phyloP scores from a whole-genome alignment of 2,888 invertebrate genomes.

The Zelleria hepariella region DNA sequence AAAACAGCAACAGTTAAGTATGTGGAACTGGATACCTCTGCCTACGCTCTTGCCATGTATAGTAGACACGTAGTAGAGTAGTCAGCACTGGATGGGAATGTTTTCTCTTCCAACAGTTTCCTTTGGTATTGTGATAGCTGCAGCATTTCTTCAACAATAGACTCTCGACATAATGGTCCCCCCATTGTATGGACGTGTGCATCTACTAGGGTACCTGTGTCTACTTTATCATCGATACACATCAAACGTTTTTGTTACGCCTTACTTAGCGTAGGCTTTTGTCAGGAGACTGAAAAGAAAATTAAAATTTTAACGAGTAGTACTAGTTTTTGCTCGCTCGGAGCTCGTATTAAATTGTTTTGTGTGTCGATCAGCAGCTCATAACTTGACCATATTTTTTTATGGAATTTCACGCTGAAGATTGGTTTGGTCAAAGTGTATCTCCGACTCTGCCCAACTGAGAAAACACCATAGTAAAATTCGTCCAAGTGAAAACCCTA shows the following conservation, averaged over 20 bases:
- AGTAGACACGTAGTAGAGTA: not conserved
- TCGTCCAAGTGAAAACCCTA: too few relatives aligned
- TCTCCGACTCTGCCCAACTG: too few relatives aligned
- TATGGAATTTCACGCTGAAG: too few relatives aligned
- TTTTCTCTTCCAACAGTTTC: conserved; percentile 44
- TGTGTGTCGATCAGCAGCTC: too few relatives aligned
- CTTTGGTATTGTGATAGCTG: conserved; percentile 46
- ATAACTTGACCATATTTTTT: too few relatives aligned
- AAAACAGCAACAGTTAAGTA: not conserved
- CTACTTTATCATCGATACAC: conserved; percentile 4
- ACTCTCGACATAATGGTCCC: conserved; percentile 58
- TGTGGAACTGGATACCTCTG: not conserved
- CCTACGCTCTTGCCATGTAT: not conserved
- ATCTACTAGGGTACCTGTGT: conserved; percentile 29
- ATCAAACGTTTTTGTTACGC: not conserved
- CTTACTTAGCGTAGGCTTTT: not conserved
- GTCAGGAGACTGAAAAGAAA: not conserved
- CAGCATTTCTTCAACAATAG: conserved; percentile 62
- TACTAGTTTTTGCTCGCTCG: not conserved
- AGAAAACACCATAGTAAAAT: too few relatives aligned
- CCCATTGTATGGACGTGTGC: conserved; percentile 44
- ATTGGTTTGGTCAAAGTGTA: too few relatives aligned
- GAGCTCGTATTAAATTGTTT: not conserved
- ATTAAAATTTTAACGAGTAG: not conserved
- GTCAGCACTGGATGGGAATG: conserved; percentile 26